Percentiles rank a stretch among this genome's conserved stretches.
These are phyloP conservation scores for Lindbergichthys nudifrons DNA, from an alignment of 2,797 vertebrate species.

Conservation along the genomic window DNA sequence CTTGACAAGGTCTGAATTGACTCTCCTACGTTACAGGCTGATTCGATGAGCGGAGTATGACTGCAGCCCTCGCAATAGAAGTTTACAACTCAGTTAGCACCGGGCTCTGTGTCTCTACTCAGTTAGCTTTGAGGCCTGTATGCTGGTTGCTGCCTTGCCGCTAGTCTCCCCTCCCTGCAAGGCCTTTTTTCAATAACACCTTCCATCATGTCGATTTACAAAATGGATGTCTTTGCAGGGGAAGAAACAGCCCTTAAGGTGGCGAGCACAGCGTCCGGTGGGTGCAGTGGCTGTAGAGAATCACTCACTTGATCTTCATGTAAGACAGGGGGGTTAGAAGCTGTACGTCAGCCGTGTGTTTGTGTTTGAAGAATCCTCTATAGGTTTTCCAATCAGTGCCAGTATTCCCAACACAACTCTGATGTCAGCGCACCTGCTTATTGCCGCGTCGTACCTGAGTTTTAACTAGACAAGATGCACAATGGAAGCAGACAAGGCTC, in stretches of 20 bases:
- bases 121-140: slow-evolving; percentile 46
- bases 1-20: slow-evolving; percentile 50
- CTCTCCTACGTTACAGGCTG: slow-evolving; percentile 52
- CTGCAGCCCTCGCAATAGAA: slow-evolving; percentile 61
- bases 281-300: slow-evolving; percentile 30
- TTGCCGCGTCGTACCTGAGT: slow-evolving; percentile 67
- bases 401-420: slow-evolving; percentile 70
- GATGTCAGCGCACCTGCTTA: slow-evolving; percentile 76
- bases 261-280: neutral
- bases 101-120: slow-evolving; percentile 51
- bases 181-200: slow-evolving; percentile 37
- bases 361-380: slow-evolving; percentile 66
- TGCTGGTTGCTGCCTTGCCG: slow-evolving; percentile 37
- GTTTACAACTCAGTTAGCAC: slow-evolving; percentile 74
- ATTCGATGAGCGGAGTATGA: slow-evolving; percentile 66
- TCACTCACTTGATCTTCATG: slow-evolving; percentile 49
- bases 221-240: slow-evolving; percentile 61
- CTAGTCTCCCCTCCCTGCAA: slow-evolving; percentile 16
- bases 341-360: slow-evolving; percentile 47
- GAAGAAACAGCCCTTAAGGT: slow-evolving; percentile 29
- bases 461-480: slow-evolving; percentile 78
- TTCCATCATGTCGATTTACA: slow-evolving; percentile 53
- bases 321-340: slow-evolving; percentile 1
- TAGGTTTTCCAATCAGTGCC: slow-evolving; percentile 67
- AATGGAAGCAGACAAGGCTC: slow-evolving; percentile 79